phyloP scores from a whole-genome alignment of 2,113 vertebrate genomes.

The Solenodon paradoxus region DNA sequence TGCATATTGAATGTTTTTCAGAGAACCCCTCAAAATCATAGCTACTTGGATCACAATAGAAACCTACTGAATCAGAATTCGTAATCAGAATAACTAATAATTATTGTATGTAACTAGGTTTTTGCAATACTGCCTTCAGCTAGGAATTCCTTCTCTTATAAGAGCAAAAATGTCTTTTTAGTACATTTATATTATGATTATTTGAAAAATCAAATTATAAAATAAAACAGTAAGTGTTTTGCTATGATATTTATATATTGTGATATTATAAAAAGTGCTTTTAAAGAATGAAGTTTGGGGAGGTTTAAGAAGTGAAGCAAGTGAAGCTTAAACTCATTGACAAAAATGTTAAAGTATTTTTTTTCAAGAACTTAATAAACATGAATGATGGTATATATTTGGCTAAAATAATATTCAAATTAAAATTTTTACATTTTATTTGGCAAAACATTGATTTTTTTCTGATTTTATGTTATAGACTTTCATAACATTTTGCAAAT shows the following conservation, averaged over 20 bases:
- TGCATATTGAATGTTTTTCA: neutral
- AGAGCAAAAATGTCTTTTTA: neutral
- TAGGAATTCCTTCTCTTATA: neutral
- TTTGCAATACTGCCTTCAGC: neutral
- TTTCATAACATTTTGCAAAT: neutral
- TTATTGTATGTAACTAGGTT: neutral
- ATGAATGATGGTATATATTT: neutral
- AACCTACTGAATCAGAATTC: neutral
- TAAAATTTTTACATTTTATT: neutral
- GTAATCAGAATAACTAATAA: neutral
- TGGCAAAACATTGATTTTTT: neutral
- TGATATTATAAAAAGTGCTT: neutral
- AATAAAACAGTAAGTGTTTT: neutral
- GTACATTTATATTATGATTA: neutral
- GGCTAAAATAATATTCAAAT: neutral
- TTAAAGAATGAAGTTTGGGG: neutral
- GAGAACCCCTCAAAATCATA: neutral
- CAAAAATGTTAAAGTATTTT: neutral
- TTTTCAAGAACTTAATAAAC: neutral
- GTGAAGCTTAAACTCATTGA: neutral
- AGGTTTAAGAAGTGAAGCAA: neutral
- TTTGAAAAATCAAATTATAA: neutral
- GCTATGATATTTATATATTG: neutral
- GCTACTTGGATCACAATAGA: neutral
- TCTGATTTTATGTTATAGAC: neutral